These are phyloP conservation scores for Drosophila mimica DNA, from an alignment of 2,888 invertebrate genomes.

Conservation along the genomic window DNA sequence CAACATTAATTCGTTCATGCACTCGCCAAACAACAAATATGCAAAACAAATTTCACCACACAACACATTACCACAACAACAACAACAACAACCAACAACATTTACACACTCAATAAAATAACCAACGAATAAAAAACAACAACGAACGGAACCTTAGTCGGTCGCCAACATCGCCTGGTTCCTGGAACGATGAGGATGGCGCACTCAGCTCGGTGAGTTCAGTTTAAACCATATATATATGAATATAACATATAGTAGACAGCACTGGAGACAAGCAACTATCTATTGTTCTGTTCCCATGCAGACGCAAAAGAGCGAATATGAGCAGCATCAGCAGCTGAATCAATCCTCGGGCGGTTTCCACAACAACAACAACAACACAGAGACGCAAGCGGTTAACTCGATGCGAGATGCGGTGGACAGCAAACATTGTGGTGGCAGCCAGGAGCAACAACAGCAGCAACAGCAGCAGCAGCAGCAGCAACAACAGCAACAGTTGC, in stretches of 20 bases:
- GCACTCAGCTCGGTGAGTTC: conserved; percentile 83
- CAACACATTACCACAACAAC: conserved; percentile 41
- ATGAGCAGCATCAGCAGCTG: conserved; percentile 70
- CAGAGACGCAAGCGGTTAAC: conserved; percentile 51
- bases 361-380: conserved; percentile 40
- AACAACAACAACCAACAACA: conserved; percentile 31
- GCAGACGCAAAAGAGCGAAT: conserved; percentile 82
- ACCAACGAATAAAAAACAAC: conserved; percentile 24
- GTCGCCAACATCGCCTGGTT: conserved; percentile 84
- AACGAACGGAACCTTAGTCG: conserved; percentile 73
- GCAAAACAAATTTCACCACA: conserved; percentile 55
- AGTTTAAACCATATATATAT: background rate
- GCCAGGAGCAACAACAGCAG: conserved; percentile 57
- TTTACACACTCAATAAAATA: conserved; percentile 44
- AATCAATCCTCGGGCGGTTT: conserved; percentile 58
- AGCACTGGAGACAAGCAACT: conserved; percentile 8
- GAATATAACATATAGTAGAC: background rate
- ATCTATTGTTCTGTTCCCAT: conserved; percentile 3
- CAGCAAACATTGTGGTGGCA: conserved; percentile 47
- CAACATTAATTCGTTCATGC: conserved; percentile 70
- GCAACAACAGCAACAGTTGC: conserved; percentile 51
- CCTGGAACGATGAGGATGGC: conserved; percentile 85
- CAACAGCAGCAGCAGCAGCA: conserved; percentile 48
- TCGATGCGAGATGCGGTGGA: conserved; percentile 70
- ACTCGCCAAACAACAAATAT: conserved; percentile 58